Conservation (phyloP, 2,888 invertebrate genomes). For the Helleia helle region DNA sequence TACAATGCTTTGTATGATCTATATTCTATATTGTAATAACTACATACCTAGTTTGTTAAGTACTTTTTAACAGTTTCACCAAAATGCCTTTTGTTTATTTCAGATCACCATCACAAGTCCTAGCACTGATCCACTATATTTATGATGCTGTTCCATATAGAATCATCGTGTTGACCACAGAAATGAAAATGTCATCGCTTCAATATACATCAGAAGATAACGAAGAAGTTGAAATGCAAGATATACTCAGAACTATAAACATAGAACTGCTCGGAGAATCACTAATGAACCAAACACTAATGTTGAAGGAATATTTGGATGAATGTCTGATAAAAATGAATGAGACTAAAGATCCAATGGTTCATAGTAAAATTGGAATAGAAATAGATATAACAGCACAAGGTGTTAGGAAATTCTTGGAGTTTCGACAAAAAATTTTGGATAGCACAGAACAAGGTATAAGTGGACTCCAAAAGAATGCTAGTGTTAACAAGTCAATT, state of each 20-base stretch:
- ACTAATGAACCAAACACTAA: constrained; percentile 33
- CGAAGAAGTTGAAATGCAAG: background rate
- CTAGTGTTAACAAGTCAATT: constrained; percentile 16
- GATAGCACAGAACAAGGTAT: constrained; percentile 31
- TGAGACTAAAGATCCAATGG: constrained; percentile 31
- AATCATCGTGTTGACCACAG: constrained; percentile 37
- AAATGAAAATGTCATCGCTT: constrained; percentile 14
- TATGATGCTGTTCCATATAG: constrained; percentile 45
- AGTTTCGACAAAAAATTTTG: constrained; percentile 36
- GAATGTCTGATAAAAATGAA: constrained; percentile 45
- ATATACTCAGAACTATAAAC: too few species aligned
- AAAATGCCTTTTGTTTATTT: too few species aligned
- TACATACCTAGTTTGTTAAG: too few species aligned
- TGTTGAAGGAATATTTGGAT: constrained; percentile 43
- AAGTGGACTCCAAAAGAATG: constrained; percentile 16
- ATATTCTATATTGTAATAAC: too few species aligned
- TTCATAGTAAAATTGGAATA: constrained; percentile 34
- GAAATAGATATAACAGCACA: constrained; percentile 45
- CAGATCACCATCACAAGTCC: constrained; percentile 46
- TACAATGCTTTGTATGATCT: too few species aligned
- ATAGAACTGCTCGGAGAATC: constrained; percentile 32
- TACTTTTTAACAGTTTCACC: too few species aligned
- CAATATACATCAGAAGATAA: too few species aligned
- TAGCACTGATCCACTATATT: constrained; percentile 51
- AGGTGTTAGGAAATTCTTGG: constrained; percentile 29